Conservation (phyloP, 2,888 invertebrate genomes). For the Eupithecia pulchellata region DNA sequence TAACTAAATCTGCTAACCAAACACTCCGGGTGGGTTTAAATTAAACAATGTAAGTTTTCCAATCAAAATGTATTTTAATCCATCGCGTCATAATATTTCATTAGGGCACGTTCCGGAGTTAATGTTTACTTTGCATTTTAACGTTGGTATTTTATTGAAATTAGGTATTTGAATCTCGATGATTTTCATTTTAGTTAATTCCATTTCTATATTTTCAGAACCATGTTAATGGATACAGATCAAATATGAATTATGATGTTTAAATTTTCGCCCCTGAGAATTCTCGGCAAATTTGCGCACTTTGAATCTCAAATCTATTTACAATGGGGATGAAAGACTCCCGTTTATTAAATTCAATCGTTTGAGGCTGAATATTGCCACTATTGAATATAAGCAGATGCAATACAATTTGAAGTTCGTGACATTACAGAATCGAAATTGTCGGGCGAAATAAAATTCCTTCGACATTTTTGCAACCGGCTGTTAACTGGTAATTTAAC, state of each 20-base stretch:
- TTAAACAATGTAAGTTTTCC: slow-evolving; percentile 50
- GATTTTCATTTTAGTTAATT: slow-evolving; percentile 8
- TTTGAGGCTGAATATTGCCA: slow-evolving; percentile 3
- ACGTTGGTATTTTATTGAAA: slow-evolving; percentile 23
- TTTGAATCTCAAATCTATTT: slow-evolving; percentile 1
- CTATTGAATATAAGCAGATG: slow-evolving; percentile 1
- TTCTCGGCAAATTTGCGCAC: not conserved
- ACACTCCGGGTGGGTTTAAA: slow-evolving; percentile 45
- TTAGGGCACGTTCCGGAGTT: slow-evolving; percentile 41
- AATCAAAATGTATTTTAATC: slow-evolving; percentile 48
- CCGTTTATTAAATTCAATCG: slow-evolving; percentile 1
- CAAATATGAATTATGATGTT: not conserved
- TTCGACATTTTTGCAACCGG: slow-evolving; percentile 31
- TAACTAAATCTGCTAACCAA: slow-evolving; percentile 46
- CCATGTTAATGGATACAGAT: slow-evolving; percentile 8
- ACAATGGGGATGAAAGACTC: not conserved
- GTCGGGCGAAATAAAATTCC: slow-evolving; percentile 27
- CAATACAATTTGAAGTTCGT: slow-evolving; percentile 1
- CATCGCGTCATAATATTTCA: slow-evolving; percentile 44
- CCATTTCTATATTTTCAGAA: not conserved
- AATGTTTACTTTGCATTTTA: slow-evolving; percentile 35
- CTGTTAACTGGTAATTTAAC: slow-evolving; percentile 47
- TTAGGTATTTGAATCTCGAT: slow-evolving; percentile 15
- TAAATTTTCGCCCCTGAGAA: slow-evolving; percentile 3
- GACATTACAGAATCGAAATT: slow-evolving; percentile 10